Evolutionary conservation across 2,797 vertebrate genomes (phyloP), one percentile per base, ranked within the genome.

Genomic region (Micromesistius poutassou): DNA sequence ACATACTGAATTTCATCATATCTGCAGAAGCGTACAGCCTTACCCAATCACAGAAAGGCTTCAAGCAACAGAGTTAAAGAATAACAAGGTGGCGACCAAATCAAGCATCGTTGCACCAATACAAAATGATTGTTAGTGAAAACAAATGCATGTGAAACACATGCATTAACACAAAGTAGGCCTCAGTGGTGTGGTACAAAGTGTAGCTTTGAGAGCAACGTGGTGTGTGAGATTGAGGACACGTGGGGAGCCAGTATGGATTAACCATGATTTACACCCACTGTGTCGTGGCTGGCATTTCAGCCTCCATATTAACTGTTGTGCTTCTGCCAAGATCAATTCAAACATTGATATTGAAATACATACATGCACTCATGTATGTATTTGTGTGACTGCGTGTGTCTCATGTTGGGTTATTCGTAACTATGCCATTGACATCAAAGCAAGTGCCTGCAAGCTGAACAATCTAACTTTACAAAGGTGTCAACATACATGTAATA

Each of bases 401-500:
- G 12, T 40, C 71, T 36, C 19, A 4, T 76, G 68, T 75, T 62
- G 72, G 80, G n/a, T 9, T 33, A 72, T 72, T 82, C 74, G 66
- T 81, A 28, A 73, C 28, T 74, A 72, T 80, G 74, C 19, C 76
- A 70, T 80, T 13, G 80, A 87, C 75, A 74, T n/a, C 50, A 76
- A 74, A 81, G 86, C 82, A 77, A 81, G 78, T 76, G 79, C 74
- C 19, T 38, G 40, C 13, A 62, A 78, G 80, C 82, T 79, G 75
- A 82, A 80, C 83, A 30, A 76, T 76, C 78, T 73, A 30, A 42
- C 80, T n/a, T 6, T 25, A 79, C 75, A 71, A 36, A 74, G 84
- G 86, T 90, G 79, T 89, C 84, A 88, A 83, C 79, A 22, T 70
- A 31, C 81, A 80, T 85, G 79, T 28, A 88, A 89, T 85, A 91